Conservation (phyloP, 2,888 invertebrate species). For the Oeneis ivallda region DNA sequence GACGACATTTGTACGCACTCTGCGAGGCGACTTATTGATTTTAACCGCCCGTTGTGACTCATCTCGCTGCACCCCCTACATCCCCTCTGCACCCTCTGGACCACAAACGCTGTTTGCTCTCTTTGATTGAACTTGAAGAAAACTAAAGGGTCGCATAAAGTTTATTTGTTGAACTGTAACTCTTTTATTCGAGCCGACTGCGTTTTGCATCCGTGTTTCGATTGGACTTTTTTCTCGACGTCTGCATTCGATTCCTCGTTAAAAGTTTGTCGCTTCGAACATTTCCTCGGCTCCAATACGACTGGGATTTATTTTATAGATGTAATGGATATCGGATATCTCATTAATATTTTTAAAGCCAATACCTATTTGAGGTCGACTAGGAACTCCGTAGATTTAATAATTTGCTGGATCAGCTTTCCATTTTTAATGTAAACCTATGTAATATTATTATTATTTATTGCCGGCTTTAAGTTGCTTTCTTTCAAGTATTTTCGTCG, state of each 20-base stretch:
- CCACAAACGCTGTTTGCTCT: slow-evolving; percentile 64
- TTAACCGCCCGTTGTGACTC: slow-evolving; percentile 70
- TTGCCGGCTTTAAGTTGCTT: background rate
- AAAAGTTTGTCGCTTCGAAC: slow-evolving; percentile 50
- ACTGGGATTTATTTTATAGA: slow-evolving; percentile 27
- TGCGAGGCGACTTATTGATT: slow-evolving; percentile 69
- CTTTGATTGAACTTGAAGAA: slow-evolving; percentile 73
- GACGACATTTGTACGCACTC: slow-evolving; percentile 38
- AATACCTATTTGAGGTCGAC: background rate
- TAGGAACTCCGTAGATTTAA: background rate
- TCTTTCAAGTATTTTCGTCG: background rate
- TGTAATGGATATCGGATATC: slow-evolving; percentile 19
- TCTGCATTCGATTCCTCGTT: slow-evolving; percentile 56
- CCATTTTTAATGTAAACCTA: background rate
- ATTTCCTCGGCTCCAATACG: slow-evolving; percentile 29
- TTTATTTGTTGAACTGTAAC: slow-evolving; percentile 63
- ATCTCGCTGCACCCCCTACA: slow-evolving; percentile 54
- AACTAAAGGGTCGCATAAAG: slow-evolving; percentile 53
- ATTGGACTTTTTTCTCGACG: slow-evolving; percentile 44
- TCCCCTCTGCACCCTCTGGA: slow-evolving; percentile 50
- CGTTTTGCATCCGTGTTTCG: slow-evolving; percentile 46
- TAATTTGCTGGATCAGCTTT: background rate
- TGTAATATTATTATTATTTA: background rate
- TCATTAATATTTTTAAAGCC: slow-evolving; percentile 19
- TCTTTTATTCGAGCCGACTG: slow-evolving; percentile 51